phyloP scores from a whole-genome alignment of 2,888 invertebrate species.

The Drosophila nigritarsus region DNA sequence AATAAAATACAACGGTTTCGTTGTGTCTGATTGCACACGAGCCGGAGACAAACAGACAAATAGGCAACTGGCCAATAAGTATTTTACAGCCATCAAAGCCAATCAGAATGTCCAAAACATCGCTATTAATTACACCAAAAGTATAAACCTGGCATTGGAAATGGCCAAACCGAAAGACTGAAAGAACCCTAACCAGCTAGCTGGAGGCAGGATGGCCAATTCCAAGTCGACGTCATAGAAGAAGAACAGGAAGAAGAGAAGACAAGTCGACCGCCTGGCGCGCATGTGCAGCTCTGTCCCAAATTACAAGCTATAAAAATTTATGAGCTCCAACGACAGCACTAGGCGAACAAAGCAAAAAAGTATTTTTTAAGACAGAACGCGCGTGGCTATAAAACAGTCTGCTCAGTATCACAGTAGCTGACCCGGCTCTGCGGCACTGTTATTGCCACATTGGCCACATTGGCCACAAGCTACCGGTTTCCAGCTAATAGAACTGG shows the following conservation, averaged over 20 bases:
- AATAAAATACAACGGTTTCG: constrained; percentile 29
- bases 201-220: constrained; percentile 15
- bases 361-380: constrained; percentile 50
- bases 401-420: constrained; percentile 38
- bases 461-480: constrained; percentile 51
- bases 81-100: constrained; percentile 50
- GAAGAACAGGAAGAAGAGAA: constrained; percentile 20
- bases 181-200: constrained; percentile 23
- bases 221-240: constrained; percentile 18
- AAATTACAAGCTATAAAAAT: constrained; percentile 79
- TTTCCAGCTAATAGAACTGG: constrained; percentile 39
- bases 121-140: constrained; percentile 65
- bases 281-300: constrained; percentile 66
- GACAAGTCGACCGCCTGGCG: constrained; percentile 64
- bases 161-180: constrained; percentile 42
- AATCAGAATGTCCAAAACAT: constrained; percentile 53
- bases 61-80: constrained; percentile 4
- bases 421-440: constrained; percentile 16
- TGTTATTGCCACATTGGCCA: constrained; percentile 21
- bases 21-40: constrained; percentile 44
- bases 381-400: constrained; percentile 47
- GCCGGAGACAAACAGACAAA: constrained; percentile 12
- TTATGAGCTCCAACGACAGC: constrained; percentile 69
- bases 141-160: constrained; percentile 59
- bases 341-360: constrained; percentile 44